Evolutionary conservation across 1,140 invertebrate genomes (phyloP), one percentile per base, ranked within the genome.

Genomic region (Globodera ellingtonae): DNA sequence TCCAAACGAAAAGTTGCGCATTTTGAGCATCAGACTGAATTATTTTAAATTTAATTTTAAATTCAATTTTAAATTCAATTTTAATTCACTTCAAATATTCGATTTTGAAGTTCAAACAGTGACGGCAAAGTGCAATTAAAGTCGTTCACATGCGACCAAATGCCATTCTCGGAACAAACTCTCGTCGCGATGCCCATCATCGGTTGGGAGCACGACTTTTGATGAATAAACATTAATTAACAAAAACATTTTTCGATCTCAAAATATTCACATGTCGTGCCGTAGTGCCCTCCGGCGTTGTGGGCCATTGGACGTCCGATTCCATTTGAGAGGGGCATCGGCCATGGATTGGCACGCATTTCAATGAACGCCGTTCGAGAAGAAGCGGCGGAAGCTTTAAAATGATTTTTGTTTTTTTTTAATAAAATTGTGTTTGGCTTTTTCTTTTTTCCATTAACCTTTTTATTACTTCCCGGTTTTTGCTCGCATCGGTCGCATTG

Each of bases 171-270:
- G 5, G 70, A 21, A 81, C 87, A 88, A 74, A 76, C 79, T 72
- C 88, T 13, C 0, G 83, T 88, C 18, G 87, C 87, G 44, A 88
- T 77, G 56, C 87, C 87, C 62, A 87, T 81, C 85, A 89, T 81
- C 13, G 70, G 59, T 62, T 50, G 50, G 7, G 83, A 79, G 74
- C 87, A 88, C 10, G 86, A 87, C 59, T 81, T 10, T 75, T 3
- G 35, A 35, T 3, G 35, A 35, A 2, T 35, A 35, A 35, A 35
- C 35, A 35, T 35, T 3, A 35, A 35, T 35, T n/a, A n/a, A n/a
- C n/a, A n/a, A 35, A 35, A 35, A 35, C 35, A 35, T 3, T 3
- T 35, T 35, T 35, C 66, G 73, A 52, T 6, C 71, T 71, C 46
- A 70, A 76, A 56, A 80, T 75, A 71, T 69, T 71, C 82, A 81